Evolutionary conservation across 1,140 invertebrate species (phyloP), one percentile per base, ranked within the genome.

Genomic region (Conus betulinus): DNA sequence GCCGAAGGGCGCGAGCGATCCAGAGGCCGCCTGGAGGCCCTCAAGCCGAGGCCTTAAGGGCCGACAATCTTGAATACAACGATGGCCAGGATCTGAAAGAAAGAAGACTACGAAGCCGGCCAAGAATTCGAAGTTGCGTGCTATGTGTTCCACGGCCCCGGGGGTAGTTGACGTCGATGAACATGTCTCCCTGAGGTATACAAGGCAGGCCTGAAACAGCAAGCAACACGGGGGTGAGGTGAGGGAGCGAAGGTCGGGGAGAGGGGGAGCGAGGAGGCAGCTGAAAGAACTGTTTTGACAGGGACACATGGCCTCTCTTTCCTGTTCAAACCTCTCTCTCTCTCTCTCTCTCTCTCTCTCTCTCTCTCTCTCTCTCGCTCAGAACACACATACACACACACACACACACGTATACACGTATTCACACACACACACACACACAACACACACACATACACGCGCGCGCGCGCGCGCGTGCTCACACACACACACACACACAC

Each of bases 41-140:
- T 67, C 20, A 67, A 25, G 60, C 10, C 84, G n/a, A 25, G n/a
- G 67, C 52, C 15, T n/a, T 71, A 6, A 74, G 55, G n/a, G 17
- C 85, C 85, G 17, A 87, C 20, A 5, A 57, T 10, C 71, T 74
- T 87, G 74, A 87, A 87, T 23, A n/a, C 10, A 2, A 92, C 57
- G 0, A 92, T 91, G 25, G 92, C 90, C 20, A 93, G 89, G 15
- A 93, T 74, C 23, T 92, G 87, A 23, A 91, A 90, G n/a, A n/a
- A n/a, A n/a, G 4, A 90, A 93, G 0, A 91, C 85, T 2, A 90
- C 91, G 23, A 93, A 93, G 10, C 90, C 91, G 8, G 88, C 91
- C 13, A 94, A 78, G 10, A 92, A 84, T 67, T 90, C 88, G 85
- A 93, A 94, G 89, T 94, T 93, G 25, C 92, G 87, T 1, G 82